Conservation (phyloP, 35 echinoderm and acorn worm genomes). For the Diadema setosum region DNA sequence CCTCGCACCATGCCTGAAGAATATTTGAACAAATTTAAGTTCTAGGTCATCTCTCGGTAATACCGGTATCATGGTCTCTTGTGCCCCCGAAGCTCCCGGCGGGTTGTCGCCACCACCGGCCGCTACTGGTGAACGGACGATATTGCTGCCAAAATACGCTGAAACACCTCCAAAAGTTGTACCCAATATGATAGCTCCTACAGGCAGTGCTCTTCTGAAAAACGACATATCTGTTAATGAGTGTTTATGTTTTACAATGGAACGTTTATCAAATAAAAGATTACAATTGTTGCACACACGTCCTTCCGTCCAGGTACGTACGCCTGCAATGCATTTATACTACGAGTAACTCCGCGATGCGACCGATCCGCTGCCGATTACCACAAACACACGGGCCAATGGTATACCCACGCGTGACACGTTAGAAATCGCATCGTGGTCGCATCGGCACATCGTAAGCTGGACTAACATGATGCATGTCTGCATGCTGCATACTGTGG, state of each 20-base stretch:
- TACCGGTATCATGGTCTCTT: not conserved
- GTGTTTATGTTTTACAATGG: not conserved
- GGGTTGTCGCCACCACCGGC: not conserved
- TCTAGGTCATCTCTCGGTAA: not conserved
- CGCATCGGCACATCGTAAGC: too few relatives aligned
- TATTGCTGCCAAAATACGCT: not conserved
- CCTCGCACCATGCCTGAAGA: constrained; percentile 3
- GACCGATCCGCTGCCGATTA: too few relatives aligned
- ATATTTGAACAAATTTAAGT: constrained; percentile 1
- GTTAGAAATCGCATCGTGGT: too few relatives aligned
- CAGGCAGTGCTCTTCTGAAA: not conserved
- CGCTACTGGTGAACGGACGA: not conserved
- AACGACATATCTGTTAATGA: not conserved
- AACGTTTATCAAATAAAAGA: too few relatives aligned
- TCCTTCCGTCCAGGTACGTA: too few relatives aligned
- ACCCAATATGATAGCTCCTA: not conserved
- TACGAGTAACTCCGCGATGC: too few relatives aligned
- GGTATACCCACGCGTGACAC: too few relatives aligned
- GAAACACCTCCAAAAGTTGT: not conserved
- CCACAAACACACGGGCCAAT: too few relatives aligned
- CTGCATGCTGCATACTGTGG: too few relatives aligned
- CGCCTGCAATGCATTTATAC: too few relatives aligned
- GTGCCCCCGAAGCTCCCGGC: not conserved
- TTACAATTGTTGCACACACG: too few relatives aligned
- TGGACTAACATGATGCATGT: too few relatives aligned